Conservation (phyloP, 2,797 vertebrate genomes). For the Ctenosaura bakeri region DNA sequence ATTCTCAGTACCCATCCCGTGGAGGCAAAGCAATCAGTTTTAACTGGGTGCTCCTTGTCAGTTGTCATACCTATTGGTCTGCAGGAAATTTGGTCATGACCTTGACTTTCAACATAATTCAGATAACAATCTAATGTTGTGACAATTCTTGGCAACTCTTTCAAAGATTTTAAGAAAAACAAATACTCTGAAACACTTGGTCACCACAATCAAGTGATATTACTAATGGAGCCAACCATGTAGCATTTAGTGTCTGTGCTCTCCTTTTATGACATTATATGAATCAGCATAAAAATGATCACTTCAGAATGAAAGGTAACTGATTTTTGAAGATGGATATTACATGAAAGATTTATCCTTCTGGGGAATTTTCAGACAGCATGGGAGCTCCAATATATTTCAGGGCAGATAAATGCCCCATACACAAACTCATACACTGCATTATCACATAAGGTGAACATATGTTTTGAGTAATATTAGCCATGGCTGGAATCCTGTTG, state of each 20-base stretch:
- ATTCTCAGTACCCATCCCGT: conserved; percentile 43
- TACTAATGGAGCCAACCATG: conserved; percentile 53
- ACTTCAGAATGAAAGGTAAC: conserved; percentile 60
- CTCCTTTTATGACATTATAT: conserved; percentile 68
- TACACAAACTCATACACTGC: no score
- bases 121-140: conserved; percentile 61
- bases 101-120: conserved; percentile 62
- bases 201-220: neutral
- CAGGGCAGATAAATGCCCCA: no score
- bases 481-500: no score
- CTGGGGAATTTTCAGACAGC: no score
- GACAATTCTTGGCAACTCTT: conserved; percentile 63
- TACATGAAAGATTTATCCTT: conserved; percentile 2
- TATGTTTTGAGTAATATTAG: no score
- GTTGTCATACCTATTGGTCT: conserved; percentile 60
- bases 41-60: conserved; percentile 50
- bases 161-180: conserved; percentile 46
- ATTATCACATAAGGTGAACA: no score
- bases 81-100: conserved; percentile 55
- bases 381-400: no score
- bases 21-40: conserved; percentile 49
- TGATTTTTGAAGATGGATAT: conserved; percentile 38
- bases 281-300: conserved; percentile 61
- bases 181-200: conserved; percentile 46
- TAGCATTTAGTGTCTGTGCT: conserved; percentile 64